Evolutionary conservation across 2,888 invertebrate species (phyloP).

Genomic region (Stomorhina lunata): DNA sequence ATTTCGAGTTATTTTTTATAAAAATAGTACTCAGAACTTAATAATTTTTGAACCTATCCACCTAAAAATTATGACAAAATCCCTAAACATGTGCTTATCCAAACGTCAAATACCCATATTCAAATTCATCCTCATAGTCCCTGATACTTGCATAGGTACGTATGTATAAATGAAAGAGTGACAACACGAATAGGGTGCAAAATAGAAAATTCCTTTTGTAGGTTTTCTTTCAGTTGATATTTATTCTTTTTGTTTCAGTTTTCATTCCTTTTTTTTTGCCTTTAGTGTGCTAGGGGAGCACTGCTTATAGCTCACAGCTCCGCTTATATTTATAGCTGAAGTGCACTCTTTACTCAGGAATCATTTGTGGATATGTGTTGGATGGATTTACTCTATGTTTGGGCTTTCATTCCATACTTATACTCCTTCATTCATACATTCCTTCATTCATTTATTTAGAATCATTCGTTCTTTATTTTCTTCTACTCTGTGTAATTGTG

Average conservation of each 20-base stretch:
- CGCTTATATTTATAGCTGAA: conserved; percentile 49
- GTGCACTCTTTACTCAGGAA: conserved; percentile 53
- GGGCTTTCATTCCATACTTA: conserved; percentile 1
- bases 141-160: background rate
- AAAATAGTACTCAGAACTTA: no score
- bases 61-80: background rate
- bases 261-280: background rate
- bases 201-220: conserved; percentile 57
- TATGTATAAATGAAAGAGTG: background rate
- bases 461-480: conserved; percentile 29
- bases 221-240: conserved; percentile 39
- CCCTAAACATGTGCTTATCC: background rate
- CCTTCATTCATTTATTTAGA: conserved; percentile 31
- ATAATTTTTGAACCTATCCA: conserved; percentile 4
- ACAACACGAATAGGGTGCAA: conserved; percentile 41
- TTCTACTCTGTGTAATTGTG: background rate
- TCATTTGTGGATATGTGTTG: conserved; percentile 57
- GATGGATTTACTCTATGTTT: conserved; percentile 29
- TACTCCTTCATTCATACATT: conserved; percentile 1
- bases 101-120: conserved; percentile 17
- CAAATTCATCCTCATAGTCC: no score
- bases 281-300: conserved; percentile 58
- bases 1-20: no score
- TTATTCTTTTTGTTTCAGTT: conserved; percentile 18
- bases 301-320: conserved; percentile 35